A percentile compares a stretch with the other conserved stretches of the same genome.
These are phyloP conservation scores for Axis porcinus DNA, from an alignment of 2,113 vertebrate genomes.

Conservation along the genomic window DNA sequence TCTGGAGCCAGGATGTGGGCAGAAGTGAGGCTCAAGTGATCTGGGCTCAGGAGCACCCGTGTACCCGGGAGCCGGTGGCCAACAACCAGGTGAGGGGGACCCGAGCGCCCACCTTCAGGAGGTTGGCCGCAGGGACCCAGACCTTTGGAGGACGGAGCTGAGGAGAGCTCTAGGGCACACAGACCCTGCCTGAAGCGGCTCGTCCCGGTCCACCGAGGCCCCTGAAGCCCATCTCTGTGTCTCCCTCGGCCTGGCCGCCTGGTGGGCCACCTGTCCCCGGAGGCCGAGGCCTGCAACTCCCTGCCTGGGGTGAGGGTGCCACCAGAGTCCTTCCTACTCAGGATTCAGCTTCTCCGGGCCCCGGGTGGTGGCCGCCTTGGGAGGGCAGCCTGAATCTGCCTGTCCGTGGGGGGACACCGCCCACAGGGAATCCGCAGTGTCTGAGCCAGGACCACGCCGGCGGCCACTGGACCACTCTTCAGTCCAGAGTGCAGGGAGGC, in stretches of 20 bases:
- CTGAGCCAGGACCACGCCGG: not conserved
- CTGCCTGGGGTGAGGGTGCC: not conserved
- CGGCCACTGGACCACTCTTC: not conserved
- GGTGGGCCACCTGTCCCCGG: not conserved
- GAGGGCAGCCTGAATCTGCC: not conserved
- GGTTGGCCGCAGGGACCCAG: not conserved
- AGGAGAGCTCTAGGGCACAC: not conserved
- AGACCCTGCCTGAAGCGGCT: not conserved
- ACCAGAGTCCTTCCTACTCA: not conserved
- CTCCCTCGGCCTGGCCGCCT: not conserved
- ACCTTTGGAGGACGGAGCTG: not conserved
- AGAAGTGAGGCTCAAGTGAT: not conserved
- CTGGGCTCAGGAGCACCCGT: not conserved
- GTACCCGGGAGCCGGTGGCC: not conserved
- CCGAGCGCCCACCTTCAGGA: not conserved
- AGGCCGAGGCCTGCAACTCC: not conserved
- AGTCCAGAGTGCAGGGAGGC: not conserved
- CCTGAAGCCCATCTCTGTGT: not conserved
- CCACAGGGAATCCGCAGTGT: not conserved
- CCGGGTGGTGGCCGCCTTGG: not conserved
- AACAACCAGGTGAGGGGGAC: not conserved
- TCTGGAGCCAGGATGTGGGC: not conserved
- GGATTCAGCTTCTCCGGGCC: not conserved
- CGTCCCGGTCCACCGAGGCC: not conserved
- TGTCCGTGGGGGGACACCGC: not conserved